phyloP scores from a whole-genome alignment of 1,140 invertebrate genomes.

The Caerostris extrusa region DNA sequence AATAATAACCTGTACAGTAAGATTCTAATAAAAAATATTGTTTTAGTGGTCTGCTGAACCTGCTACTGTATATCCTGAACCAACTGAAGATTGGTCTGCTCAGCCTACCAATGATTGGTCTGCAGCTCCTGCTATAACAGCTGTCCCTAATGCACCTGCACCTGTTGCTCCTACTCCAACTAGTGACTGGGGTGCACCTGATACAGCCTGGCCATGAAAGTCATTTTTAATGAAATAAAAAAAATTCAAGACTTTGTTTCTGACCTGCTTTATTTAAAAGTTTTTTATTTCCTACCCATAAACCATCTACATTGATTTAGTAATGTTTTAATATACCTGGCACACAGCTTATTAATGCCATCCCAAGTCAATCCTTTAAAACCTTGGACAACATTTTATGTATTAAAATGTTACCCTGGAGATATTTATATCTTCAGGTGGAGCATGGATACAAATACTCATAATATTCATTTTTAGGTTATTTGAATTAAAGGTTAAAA shows the following conservation, averaged over 20 bases:
- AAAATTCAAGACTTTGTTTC: background rate
- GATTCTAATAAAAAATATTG: background rate
- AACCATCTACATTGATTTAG: no score
- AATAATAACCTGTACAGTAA: no score
- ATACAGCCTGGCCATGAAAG: conserved; percentile 63
- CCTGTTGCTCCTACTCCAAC: conserved; percentile 52
- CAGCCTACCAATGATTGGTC: conserved; percentile 78
- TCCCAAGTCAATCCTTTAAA: no score
- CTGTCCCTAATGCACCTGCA: conserved; percentile 53
- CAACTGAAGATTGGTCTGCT: conserved; percentile 80
- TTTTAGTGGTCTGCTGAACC: conserved; percentile 78
- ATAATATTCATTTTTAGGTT: no score
- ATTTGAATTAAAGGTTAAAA: no score
- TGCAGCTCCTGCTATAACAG: conserved; percentile 78
- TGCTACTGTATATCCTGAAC: conserved; percentile 73
- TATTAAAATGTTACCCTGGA: no score
- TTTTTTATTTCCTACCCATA: no score
- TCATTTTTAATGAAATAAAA: conserved; percentile 54
- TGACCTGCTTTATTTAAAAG: background rate
- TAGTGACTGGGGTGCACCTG: conserved; percentile 80
- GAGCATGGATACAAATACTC: no score
- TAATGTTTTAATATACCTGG: no score
- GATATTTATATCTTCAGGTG: no score
- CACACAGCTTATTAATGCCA: no score
- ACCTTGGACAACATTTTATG: no score